These are phyloP conservation scores for Amia ocellicauda DNA, from an alignment of 2,113 vertebrate genomes.

Conservation along the genomic window DNA sequence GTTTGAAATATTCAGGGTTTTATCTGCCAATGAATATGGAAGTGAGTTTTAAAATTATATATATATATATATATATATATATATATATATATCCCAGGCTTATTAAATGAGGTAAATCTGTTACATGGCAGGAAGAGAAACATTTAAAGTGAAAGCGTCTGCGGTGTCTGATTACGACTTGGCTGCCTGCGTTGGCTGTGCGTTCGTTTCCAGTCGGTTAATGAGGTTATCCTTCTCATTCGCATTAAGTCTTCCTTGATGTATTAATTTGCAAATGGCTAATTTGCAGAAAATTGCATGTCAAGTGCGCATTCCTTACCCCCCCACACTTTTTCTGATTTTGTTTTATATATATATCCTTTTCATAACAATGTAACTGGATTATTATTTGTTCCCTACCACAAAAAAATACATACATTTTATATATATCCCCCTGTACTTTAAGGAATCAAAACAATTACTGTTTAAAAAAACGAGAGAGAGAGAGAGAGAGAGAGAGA, in stretches of 20 bases:
- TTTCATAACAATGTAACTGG: constrained; percentile 40
- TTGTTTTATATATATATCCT: constrained; percentile 31
- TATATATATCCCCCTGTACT: too few species aligned
- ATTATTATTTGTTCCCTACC: constrained; percentile 5
- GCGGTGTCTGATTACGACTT: background rate
- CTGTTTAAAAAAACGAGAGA: too few species aligned
- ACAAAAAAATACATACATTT: too few species aligned
- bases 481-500: constrained; percentile 11
- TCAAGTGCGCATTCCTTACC: too few species aligned
- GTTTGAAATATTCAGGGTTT: too few species aligned
- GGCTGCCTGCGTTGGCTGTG: background rate
- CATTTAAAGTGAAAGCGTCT: background rate
- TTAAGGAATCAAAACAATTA: too few species aligned
- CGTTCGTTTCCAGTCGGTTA: background rate
- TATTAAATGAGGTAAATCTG: background rate
- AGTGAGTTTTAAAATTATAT: too few species aligned
- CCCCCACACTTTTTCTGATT: too few species aligned
- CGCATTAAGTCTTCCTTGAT: background rate
- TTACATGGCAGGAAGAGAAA: background rate
- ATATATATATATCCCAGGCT: background rate
- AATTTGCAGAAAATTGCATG: background rate
- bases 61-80: too few species aligned
- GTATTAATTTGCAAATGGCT: background rate
- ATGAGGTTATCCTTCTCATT: background rate
- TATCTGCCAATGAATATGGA: too few species aligned